phyloP scores from a whole-genome alignment of 2,797 vertebrate species.

The Ctenopoma kingsleyae region DNA sequence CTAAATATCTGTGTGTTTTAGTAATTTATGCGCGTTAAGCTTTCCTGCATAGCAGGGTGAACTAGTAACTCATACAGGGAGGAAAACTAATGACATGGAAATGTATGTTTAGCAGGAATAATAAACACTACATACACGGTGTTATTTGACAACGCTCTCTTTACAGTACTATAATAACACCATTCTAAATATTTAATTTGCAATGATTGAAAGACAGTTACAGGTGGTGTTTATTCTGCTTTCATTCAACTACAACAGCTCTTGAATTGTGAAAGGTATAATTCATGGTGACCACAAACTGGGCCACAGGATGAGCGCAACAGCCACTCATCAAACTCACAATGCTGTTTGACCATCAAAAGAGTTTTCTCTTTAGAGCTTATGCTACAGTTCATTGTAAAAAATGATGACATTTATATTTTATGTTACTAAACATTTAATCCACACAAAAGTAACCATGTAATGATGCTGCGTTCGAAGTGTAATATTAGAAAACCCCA shows the following conservation, averaged over 20 bases:
- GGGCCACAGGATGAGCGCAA: background rate
- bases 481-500: background rate
- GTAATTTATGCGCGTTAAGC: too few relatives aligned
- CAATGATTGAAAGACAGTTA: background rate
- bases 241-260: background rate
- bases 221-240: background rate
- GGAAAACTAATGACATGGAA: background rate
- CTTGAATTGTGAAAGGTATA: too few relatives aligned
- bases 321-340: background rate
- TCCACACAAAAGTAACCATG: background rate
- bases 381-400: background rate
- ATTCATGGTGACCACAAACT: background rate
- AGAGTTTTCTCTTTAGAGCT: background rate
- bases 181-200: too few relatives aligned
- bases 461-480: constrained; percentile 1
- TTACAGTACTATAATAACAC: too few relatives aligned
- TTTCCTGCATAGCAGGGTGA: too few relatives aligned
- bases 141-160: too few relatives aligned
- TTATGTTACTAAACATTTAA: background rate
- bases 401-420: background rate
- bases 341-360: background rate
- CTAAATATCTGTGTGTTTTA: too few relatives aligned
- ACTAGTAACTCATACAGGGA: background rate
- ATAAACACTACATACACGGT: background rate
- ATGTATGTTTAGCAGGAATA: background rate